A percentile compares a stretch with the other conserved stretches of the same genome.
Conservation (phyloP, 2,113 vertebrate genomes). For the Genyomyrus donnyi region DNA sequence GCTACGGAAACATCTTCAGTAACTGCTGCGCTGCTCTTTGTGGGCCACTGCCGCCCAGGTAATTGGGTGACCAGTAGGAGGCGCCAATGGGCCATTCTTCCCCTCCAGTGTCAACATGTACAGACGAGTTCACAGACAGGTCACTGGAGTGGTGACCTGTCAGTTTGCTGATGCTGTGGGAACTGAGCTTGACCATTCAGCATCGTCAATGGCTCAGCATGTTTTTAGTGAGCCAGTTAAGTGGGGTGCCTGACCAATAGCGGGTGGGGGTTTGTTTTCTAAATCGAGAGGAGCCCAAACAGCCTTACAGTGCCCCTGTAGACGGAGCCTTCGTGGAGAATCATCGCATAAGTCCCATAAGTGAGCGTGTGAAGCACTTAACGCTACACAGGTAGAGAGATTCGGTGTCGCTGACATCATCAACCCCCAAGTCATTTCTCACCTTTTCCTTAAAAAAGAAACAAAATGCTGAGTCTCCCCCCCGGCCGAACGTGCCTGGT, state of each 20-base stretch:
- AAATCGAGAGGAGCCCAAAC: background rate
- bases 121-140: background rate
- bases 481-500: background rate
- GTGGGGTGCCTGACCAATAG: background rate
- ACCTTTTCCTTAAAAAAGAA: background rate
- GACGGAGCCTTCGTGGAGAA: background rate
- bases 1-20: constrained; percentile 87
- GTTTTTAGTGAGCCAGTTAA: background rate
- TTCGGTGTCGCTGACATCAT: background rate
- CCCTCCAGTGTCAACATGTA: background rate
- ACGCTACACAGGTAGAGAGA: background rate
- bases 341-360: background rate
- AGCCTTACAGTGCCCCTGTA: background rate
- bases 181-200: background rate
- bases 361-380: background rate
- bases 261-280: background rate
- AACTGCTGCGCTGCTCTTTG: constrained; percentile 96
- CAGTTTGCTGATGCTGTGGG: background rate
- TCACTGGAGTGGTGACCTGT: background rate
- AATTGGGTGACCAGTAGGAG: constrained; percentile 36
- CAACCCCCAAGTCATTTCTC: background rate
- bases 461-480: background rate
- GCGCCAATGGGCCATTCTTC: background rate
- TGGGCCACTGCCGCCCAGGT: constrained; percentile 92
- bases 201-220: background rate